Evolutionary conservation across 2,797 vertebrate genomes (phyloP).

Genomic region (Poecilia gillii): DNA sequence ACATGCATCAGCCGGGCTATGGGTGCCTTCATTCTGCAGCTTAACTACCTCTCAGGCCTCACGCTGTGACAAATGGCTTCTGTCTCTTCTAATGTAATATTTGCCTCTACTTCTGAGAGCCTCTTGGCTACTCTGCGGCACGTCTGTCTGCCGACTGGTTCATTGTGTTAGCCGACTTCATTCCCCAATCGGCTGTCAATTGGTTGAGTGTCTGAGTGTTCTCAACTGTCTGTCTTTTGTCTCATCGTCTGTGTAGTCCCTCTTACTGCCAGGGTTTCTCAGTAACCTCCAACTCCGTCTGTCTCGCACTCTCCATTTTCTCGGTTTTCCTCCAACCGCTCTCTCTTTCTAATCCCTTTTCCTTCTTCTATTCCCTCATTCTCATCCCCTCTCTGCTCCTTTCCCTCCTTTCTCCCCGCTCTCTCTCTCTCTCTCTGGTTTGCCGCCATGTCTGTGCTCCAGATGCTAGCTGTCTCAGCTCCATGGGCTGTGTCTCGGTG

Average conservation of each 20-base stretch:
- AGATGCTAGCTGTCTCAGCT: constrained; percentile 79
- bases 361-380: constrained; percentile 26
- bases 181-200: constrained; percentile 73
- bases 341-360: constrained; percentile 24
- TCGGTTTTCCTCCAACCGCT: constrained; percentile 34
- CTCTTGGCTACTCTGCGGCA: constrained; percentile 61
- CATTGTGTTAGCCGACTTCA: constrained; percentile 77
- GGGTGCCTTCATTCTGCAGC: constrained; percentile 69
- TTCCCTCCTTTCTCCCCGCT: background rate
- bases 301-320: constrained; percentile 49
- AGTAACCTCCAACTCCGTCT: constrained; percentile 53
- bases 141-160: constrained; percentile 72
- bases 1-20: constrained; percentile 73
- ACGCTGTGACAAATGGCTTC: constrained; percentile 86
- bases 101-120: constrained; percentile 79
- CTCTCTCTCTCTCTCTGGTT: constrained; percentile 46
- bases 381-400: constrained; percentile 1
- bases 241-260: constrained; percentile 53
- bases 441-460: constrained; percentile 71
- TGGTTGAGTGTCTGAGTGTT: constrained; percentile 67
- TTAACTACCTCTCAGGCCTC: constrained; percentile 83
- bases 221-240: constrained; percentile 77
- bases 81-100: constrained; percentile 88
- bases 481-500: constrained; percentile 72
- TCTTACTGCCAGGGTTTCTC: constrained; percentile 37